These are phyloP conservation scores for Macrophya annulata DNA, from an alignment of 2,888 invertebrate species.

Conservation along the genomic window DNA sequence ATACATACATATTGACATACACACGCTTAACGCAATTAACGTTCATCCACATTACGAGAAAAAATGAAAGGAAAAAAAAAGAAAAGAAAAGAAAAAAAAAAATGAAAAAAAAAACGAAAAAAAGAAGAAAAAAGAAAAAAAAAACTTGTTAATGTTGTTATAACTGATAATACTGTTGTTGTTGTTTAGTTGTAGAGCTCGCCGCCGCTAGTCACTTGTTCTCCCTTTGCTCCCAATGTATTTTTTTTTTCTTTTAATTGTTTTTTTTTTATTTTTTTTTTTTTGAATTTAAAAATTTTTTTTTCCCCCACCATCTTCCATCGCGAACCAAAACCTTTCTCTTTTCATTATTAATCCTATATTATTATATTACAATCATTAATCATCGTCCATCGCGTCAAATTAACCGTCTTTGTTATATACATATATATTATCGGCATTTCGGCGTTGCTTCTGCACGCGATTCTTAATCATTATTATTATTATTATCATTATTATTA, in stretches of 20 bases:
- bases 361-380: conserved; percentile 19
- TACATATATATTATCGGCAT: conserved; percentile 18
- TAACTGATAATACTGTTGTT: conserved; percentile 80
- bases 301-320: conserved; percentile 40
- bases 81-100: conserved; percentile 37
- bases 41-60: background rate
- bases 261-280: background rate
- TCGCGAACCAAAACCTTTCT: conserved; percentile 34
- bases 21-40: conserved; percentile 2
- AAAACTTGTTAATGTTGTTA: conserved; percentile 79
- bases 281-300: too few relatives aligned
- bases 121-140: conserved; percentile 53
- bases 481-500: background rate
- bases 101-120: background rate
- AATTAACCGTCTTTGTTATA: background rate
- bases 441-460: conserved; percentile 47
- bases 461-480: conserved; percentile 17
- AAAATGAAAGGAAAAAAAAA: background rate
- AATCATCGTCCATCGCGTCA: conserved; percentile 32
- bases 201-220: conserved; percentile 79
- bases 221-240: conserved; percentile 58
- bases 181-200: conserved; percentile 80
- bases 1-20: background rate
- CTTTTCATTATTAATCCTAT: background rate
- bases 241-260: conserved; percentile 9